Percentiles rank a stretch among this genome's conserved stretches.
phyloP scores from a whole-genome alignment of 1,140 invertebrate genomes.

The Macrostomum lignano region DNA sequence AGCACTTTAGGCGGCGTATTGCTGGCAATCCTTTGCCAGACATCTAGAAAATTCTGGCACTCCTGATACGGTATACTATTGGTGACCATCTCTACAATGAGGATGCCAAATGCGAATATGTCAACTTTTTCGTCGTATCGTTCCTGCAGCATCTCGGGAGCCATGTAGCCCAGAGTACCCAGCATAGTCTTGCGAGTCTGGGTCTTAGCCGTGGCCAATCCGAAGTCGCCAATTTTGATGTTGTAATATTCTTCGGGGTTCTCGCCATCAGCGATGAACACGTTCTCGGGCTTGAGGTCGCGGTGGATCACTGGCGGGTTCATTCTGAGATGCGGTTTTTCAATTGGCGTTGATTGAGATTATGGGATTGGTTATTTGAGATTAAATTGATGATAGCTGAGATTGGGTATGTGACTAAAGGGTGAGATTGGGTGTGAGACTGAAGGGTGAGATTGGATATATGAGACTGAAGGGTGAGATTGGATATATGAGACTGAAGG shows the following conservation, averaged over 20 bases:
- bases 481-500: too few relatives aligned
- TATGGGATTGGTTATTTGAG: too few relatives aligned
- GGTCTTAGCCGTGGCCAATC: constrained; percentile 79
- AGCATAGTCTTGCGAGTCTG: too few relatives aligned
- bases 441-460: too few relatives aligned
- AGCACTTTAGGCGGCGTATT: too few relatives aligned
- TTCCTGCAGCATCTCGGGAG: constrained; percentile 98
- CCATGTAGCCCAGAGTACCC: constrained; percentile 92
- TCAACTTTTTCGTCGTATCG: constrained; percentile 97
- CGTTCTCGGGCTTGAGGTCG: constrained; percentile 79
- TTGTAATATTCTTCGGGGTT: constrained; percentile 33
- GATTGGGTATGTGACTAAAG: too few relatives aligned
- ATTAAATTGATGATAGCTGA: too few relatives aligned
- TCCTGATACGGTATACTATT: constrained; percentile 95
- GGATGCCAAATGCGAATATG: constrained; percentile 99
- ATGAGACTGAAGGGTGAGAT: too few relatives aligned
- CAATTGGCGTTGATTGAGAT: too few relatives aligned
- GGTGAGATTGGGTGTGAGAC: too few relatives aligned
- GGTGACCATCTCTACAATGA: constrained; percentile 99
- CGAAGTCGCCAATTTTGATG: constrained; percentile 95
- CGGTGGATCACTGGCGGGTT: constrained; percentile 62
- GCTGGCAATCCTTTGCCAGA: too few relatives aligned
- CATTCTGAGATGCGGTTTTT: constrained; percentile 3
- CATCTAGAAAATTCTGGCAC: constrained; percentile 31
- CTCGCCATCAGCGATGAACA: constrained; percentile 82